Percentiles rank a stretch among this genome's conserved stretches.
phyloP scores from a whole-genome alignment of 2,797 vertebrate genomes.

The Lepidocolaptes lacrymiger region DNA sequence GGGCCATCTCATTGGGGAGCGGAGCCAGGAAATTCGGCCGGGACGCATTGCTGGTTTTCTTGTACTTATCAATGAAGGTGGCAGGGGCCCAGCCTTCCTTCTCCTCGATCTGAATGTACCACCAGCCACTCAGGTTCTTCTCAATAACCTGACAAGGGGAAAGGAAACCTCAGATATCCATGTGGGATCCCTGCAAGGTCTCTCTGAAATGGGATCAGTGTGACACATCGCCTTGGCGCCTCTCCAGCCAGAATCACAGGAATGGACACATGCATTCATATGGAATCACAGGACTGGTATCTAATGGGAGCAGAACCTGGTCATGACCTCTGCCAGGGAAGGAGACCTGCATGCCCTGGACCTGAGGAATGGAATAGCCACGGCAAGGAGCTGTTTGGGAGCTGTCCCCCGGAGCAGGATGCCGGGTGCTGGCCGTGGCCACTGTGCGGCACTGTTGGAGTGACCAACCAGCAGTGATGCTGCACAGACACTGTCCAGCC shows the following conservation, averaged over 20 bases:
- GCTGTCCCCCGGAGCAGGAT: rapidly evolving
- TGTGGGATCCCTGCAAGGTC: neutral
- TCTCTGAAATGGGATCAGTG: neutral
- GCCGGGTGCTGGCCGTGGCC: neutral
- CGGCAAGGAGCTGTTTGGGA: neutral
- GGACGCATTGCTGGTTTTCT: constrained; percentile 93
- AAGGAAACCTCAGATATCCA: neutral
- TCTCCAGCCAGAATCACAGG: neutral
- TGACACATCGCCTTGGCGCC: neutral
- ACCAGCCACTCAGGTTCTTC: constrained; percentile 97
- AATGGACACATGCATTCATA: no score
- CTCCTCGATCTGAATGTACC: constrained; percentile 99
- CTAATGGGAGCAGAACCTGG: neutral
- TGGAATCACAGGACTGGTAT: neutral
- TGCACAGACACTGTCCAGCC: rapidly evolving
- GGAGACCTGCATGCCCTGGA: neutral
- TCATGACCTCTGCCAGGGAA: neutral
- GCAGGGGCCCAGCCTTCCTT: constrained; percentile 98
- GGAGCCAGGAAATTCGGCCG: constrained; percentile 95
- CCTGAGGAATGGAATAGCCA: rapidly evolving
- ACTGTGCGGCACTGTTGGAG: constrained; percentile 61
- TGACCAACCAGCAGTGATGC: neutral
- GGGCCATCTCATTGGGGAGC: constrained; percentile 88
- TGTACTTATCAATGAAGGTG: constrained; percentile 98
- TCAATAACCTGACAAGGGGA: constrained; percentile 87